phyloP scores from a whole-genome alignment of 2,888 invertebrate species.

The Adelognathus sp. region DNA sequence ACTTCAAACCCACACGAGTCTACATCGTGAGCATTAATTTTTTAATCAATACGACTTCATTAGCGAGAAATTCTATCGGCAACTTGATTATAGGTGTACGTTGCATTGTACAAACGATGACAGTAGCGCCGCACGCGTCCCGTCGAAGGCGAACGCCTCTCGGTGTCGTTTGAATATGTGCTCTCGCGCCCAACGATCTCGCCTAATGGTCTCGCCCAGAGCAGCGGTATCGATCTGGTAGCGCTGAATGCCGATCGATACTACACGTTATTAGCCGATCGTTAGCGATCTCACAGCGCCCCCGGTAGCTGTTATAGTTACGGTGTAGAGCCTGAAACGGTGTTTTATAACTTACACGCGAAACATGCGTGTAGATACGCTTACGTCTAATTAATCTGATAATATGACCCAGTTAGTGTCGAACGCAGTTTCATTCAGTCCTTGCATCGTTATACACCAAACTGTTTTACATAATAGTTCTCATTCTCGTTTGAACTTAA shows the following conservation, averaged over 20 bases:
- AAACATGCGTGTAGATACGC: slow-evolving; percentile 28
- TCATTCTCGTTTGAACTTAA: not conserved
- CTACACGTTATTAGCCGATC: slow-evolving; percentile 52
- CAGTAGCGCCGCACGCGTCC: slow-evolving; percentile 54
- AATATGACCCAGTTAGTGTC: slow-evolving; percentile 52
- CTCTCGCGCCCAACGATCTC: slow-evolving; percentile 19
- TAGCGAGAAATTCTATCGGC: slow-evolving; percentile 45
- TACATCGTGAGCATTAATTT: slow-evolving; percentile 44
- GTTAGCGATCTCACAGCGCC: slow-evolving; percentile 41
- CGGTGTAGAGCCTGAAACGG: not conserved
- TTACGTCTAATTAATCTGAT: slow-evolving; percentile 57
- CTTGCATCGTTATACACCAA: not conserved
- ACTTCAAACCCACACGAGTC: slow-evolving; percentile 4
- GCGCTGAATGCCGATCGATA: slow-evolving; percentile 19
- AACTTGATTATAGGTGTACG: not conserved
- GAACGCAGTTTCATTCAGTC: not conserved
- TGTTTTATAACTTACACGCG: not conserved
- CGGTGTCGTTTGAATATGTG: slow-evolving; percentile 29
- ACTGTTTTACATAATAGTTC: not conserved
- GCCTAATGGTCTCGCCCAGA: slow-evolving; percentile 32
- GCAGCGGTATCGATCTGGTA: slow-evolving; percentile 5
- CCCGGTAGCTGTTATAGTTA: not conserved
- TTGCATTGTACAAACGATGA: slow-evolving; percentile 29
- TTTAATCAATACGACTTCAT: slow-evolving; percentile 61
- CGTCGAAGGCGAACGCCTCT: slow-evolving; percentile 51